These are phyloP conservation scores for Globodera rostochiensis DNA, from an alignment of 1,140 invertebrate species.

Conservation along the genomic window DNA sequence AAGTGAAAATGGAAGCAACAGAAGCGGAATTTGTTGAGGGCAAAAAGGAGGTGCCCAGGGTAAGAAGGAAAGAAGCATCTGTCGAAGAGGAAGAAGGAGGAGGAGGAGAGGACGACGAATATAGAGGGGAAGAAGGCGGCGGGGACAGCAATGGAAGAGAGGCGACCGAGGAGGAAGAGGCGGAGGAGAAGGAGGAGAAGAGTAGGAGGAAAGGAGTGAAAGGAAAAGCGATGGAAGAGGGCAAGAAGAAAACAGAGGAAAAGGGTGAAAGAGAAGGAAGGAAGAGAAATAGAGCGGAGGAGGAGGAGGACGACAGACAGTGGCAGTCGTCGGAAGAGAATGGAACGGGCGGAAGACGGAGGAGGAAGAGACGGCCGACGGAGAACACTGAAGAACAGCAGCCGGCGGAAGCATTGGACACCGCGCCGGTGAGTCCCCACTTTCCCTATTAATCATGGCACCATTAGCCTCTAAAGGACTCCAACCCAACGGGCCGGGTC, in stretches of 20 bases:
- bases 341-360: neutral
- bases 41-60: neutral
- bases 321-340: slow-evolving; percentile 4
- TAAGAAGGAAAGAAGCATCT: neutral
- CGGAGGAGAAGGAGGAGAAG: neutral
- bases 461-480: too few species aligned
- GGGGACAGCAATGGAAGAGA: neutral
- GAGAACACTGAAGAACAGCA: neutral
- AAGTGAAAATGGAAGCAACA: too few species aligned
- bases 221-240: neutral
- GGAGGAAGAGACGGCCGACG: neutral
- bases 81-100: neutral
- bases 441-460: too few species aligned
- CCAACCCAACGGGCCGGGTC: too few species aligned
- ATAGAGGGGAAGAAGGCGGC: neutral
- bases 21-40: too few species aligned
- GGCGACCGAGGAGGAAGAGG: neutral
- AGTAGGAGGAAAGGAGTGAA: too few species aligned
- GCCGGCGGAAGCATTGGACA: slow-evolving; percentile 7
- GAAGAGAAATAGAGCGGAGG: neutral
- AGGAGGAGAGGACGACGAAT: neutral
- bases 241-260: neutral
- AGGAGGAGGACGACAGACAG: neutral
- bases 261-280: neutral
- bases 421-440: slow-evolving; percentile 5